Evolutionary conservation across 1,140 invertebrate species (phyloP), one percentile per base, ranked within the genome.

Genomic region (Lamellibrachia luymesi): DNA sequence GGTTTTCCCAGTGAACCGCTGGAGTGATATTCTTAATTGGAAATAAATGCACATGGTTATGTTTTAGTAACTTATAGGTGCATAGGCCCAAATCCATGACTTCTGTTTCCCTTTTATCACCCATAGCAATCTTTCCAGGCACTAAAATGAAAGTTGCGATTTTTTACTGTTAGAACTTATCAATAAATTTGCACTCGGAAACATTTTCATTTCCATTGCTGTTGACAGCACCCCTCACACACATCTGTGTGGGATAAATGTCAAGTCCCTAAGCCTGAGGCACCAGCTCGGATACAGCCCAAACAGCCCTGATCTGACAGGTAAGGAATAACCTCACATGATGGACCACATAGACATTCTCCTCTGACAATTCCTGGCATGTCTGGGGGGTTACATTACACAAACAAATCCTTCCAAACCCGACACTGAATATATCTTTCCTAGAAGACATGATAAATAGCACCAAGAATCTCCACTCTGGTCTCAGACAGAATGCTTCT

Each of bases 381-480:
- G 25, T 17, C 64, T 80, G 64, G 64, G 38, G 38, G 38, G 64
- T 22, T 80, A 80, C 64, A 22, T 80, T 80, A 80, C 64, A 10
- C 64, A 80, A 80, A 80, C 64, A 80, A 80, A 80, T 80, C 64
- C 64, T 80, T 80, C 64, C 64, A 80, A 80, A 80, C 64, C 38
- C 13, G 64, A 80, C 64, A 80, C 64, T 22, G 64, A 80, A 80
- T 80, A 80, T 80, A 80, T 80, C 64, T 80, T 80, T 2, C 64
- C 64, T 80, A 22, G 64, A 80, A 80, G 64, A 80, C 64, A 80
- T 80, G 64, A 80, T 80, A 80, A 80, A 80, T 80, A 80, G 64
- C 4, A 17, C 17, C 2, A 80, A 22, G 64, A 80, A 80, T 80
- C 64, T 22, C 64, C 13, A 80, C 64, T 80, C 64, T 22, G 17